A percentile compares a stretch with the other conserved stretches of the same genome.
phyloP scores from a whole-genome alignment of 2,797 vertebrate species.

The Phataginus tricuspis region DNA sequence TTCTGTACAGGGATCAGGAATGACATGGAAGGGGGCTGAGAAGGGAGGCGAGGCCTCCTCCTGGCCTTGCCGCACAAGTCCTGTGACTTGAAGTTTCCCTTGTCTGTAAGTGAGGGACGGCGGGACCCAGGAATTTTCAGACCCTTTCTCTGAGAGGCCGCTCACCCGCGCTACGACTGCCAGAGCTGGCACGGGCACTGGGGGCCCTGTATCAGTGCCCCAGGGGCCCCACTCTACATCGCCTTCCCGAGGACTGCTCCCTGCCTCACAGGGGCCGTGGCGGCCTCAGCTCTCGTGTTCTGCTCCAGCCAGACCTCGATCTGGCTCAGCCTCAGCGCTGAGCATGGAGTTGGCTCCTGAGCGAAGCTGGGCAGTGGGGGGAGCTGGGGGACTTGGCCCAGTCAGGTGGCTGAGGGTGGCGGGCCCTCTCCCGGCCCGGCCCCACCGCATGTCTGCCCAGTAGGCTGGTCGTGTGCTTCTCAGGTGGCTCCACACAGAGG shows the following conservation, averaged over 20 bases:
- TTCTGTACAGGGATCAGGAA: not conserved
- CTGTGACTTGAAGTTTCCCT: too few species aligned
- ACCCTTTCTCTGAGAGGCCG: not conserved
- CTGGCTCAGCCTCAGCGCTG: not conserved
- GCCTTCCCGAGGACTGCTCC: not conserved
- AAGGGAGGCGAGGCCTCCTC: not conserved
- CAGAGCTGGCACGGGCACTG: too few species aligned
- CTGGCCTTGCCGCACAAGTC: not conserved
- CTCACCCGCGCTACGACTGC: not conserved
- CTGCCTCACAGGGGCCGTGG: accelerated
- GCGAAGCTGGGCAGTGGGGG: not conserved
- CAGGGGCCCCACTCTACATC: not conserved
- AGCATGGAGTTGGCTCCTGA: too few species aligned
- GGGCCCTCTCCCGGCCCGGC: not conserved
- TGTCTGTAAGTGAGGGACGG: too few species aligned
- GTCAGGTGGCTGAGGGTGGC: not conserved
- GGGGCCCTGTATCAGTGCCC: not conserved
- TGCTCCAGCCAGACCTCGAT: too few species aligned
- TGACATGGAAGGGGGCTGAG: not conserved
- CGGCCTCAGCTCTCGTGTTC: not conserved
- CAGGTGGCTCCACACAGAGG: not conserved
- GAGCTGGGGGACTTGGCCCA: not conserved
- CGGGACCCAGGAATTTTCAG: not conserved
- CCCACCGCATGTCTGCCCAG: not conserved
- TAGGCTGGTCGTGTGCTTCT: not conserved